Percentiles rank a stretch among this genome's conserved stretches.
Conservation (phyloP, 92 coral and sea anemone species). For the Porites lobata region DNA sequence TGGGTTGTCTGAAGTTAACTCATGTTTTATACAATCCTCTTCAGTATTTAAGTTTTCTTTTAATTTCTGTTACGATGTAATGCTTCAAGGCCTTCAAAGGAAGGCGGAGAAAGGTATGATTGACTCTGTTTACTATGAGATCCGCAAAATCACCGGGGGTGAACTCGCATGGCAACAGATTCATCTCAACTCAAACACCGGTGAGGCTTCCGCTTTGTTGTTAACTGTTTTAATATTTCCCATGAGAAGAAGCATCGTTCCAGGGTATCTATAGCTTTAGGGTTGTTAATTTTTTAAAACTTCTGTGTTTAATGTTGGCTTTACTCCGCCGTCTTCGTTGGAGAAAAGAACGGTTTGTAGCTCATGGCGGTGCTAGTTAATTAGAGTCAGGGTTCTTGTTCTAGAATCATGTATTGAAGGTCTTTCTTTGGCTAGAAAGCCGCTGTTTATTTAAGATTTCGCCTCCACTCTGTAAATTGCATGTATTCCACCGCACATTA, state of each 20-base stretch:
- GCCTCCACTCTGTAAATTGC: no score
- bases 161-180: slow-evolving; percentile 33
- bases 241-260: not conserved
- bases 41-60: not conserved
- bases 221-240: no score
- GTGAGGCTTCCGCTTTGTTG: not conserved
- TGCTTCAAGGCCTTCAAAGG: slow-evolving; percentile 26
- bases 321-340: not conserved
- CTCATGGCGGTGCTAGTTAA: no score
- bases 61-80: not conserved
- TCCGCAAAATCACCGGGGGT: slow-evolving; percentile 2
- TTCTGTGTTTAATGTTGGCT: not conserved
- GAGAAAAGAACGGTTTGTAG: not conserved
- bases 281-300: not conserved
- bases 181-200: slow-evolving; percentile 13
- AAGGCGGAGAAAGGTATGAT: slow-evolving; percentile 25
- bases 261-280: not conserved
- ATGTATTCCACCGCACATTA: no score
- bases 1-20: not conserved
- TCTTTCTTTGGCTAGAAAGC: no score
- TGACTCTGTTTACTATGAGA: slow-evolving; percentile 22
- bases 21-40: not conserved
- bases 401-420: not conserved
- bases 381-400: not conserved
- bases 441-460: no score